Percentiles rank a stretch among this genome's conserved stretches.
Conservation (phyloP, 2,888 invertebrate species). For the Zelleria hepariella region DNA sequence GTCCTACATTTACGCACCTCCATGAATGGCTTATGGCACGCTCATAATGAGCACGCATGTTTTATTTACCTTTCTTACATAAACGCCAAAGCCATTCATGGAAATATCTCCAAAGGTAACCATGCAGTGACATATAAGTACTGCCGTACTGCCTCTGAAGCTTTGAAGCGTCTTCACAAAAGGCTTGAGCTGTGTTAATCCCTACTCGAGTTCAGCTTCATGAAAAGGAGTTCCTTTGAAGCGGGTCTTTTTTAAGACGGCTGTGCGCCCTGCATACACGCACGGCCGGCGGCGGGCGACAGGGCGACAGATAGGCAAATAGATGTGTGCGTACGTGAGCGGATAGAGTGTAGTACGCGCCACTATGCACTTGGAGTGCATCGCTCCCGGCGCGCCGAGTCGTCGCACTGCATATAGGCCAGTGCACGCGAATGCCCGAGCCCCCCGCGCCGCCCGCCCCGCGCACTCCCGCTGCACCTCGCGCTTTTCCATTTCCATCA, state of each 20-base stretch:
- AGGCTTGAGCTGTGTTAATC: neutral
- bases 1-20: neutral
- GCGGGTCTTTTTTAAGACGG: conserved; percentile 39
- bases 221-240: conserved; percentile 45
- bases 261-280: conserved; percentile 46
- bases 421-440: conserved; percentile 68
- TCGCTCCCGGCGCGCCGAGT: conserved; percentile 70
- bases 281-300: conserved; percentile 11
- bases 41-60: neutral
- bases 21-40: neutral
- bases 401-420: conserved; percentile 73
- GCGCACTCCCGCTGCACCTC: conserved; percentile 40
- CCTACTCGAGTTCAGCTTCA: neutral
- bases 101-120: conserved; percentile 15
- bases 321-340: conserved; percentile 55
- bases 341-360: conserved; percentile 48
- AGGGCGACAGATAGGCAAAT: conserved; percentile 40
- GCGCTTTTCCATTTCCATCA: conserved; percentile 68
- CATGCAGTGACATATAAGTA: neutral
- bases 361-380: conserved; percentile 66
- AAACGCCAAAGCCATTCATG: neutral
- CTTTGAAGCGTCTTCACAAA: neutral
- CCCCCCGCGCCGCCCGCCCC: conserved; percentile 14
- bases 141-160: neutral
- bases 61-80: neutral